Conservation (phyloP, 2,888 invertebrate species). For the Oscheius myriophilus region DNA sequence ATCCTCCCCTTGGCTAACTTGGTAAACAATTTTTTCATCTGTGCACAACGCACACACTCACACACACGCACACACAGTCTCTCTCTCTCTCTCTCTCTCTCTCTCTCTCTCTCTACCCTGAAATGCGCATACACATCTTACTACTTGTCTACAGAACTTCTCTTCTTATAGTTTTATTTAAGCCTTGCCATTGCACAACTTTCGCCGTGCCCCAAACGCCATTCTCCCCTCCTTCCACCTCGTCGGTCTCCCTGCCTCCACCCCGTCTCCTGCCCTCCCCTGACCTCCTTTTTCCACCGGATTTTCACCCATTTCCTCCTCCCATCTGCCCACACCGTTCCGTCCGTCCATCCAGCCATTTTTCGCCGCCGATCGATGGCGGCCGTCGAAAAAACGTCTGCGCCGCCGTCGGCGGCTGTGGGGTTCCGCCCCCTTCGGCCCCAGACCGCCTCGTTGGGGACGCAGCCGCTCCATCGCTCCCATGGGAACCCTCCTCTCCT, state of each 20-base stretch:
- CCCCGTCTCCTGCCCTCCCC: background rate
- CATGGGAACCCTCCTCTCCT: background rate
- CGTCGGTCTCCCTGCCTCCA: background rate
- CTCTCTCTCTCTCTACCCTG: too few species aligned
- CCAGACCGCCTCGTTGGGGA: slow-evolving; percentile 10
- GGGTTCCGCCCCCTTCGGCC: slow-evolving; percentile 10
- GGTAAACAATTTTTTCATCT: too few species aligned
- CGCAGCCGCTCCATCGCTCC: slow-evolving; percentile 12
- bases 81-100: too few species aligned
- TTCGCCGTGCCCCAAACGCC: background rate
- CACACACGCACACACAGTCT: too few species aligned
- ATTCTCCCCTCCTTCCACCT: background rate
- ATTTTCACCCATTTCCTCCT: background rate
- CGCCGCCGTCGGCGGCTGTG: slow-evolving; percentile 13
- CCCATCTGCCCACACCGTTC: background rate
- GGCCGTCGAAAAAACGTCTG: slow-evolving; percentile 27
- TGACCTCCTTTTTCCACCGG: background rate
- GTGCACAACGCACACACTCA: too few species aligned
- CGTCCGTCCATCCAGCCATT: slow-evolving; percentile 20
- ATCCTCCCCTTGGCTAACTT: too few species aligned
- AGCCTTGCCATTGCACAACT: background rate
- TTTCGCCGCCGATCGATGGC: slow-evolving; percentile 25
- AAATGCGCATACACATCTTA: too few species aligned
- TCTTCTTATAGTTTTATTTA: background rate
- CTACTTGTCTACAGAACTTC: background rate